Conservation (phyloP, 2,797 vertebrate species). For the Parauchenoglanis punctatus region DNA sequence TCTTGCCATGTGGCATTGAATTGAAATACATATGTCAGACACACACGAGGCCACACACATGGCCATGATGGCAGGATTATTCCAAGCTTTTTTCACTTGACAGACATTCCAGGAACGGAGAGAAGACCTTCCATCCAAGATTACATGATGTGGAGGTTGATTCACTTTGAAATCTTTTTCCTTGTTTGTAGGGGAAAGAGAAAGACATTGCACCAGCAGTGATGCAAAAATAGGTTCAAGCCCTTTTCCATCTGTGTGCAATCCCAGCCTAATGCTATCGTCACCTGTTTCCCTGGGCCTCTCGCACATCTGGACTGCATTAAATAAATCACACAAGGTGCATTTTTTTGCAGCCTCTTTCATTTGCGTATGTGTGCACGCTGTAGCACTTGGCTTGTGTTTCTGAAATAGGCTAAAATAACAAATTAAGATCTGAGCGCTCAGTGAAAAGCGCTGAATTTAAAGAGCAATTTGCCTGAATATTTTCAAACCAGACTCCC, state of each 20-base stretch:
- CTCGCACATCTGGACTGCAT: constrained; percentile 90
- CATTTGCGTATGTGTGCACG: constrained; percentile 56
- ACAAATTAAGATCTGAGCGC: constrained; percentile 74
- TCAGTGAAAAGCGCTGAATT: constrained; percentile 60
- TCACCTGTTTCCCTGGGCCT: constrained; percentile 89
- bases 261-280: constrained; percentile 90
- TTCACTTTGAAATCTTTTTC: constrained; percentile 71
- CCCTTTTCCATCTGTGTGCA: constrained; percentile 86
- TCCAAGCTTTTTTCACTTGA: constrained; percentile 15
- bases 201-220: constrained; percentile 76
- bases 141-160: constrained; percentile 61
- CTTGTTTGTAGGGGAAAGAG: constrained; percentile 60
- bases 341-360: constrained; percentile 70
- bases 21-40: background rate
- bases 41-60: constrained; percentile 12
- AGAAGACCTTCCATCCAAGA: constrained; percentile 53
- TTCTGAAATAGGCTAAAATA: constrained; percentile 84
- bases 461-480: constrained; percentile 67
- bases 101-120: constrained; percentile 45
- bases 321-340: constrained; percentile 89
- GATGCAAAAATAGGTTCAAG: constrained; percentile 83
- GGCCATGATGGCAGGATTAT: constrained; percentile 25
- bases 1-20: constrained; percentile 17
- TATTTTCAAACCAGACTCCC: constrained; percentile 67
- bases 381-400: constrained; percentile 77